Base-by-base conservation (phyloP, 2,113 vertebrate genomes). In the Chamaetylas fuelleborni region DNA sequence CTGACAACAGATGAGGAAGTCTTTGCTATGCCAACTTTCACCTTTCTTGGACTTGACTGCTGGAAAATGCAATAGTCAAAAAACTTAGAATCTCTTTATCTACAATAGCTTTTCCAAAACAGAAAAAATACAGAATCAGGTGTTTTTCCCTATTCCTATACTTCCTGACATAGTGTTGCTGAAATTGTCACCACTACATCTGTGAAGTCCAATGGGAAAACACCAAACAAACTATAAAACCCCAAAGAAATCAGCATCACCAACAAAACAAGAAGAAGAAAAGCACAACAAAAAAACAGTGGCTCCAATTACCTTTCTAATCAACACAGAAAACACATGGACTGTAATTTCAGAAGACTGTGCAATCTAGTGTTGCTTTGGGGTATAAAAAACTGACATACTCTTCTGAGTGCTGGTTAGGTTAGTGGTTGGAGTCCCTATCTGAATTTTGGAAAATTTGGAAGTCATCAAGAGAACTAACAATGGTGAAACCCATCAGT, bases 371-470 rank as follows among this genome's bases (percentile, higher is more conserved):
- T 20, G 48, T n/a, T 86, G 57, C 47, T 86, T 71, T 70, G 31
- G 42, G 36, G 48, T 20, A 34, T 8, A 70, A 77, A 51, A 34
- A n/a, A 8, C 43, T 20, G 1, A 78, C 53, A 38, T 43, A 34
- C 9, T 42, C n/a, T 47, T 65, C n/a, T 34, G 42, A 70, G 67
- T 16, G 28, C n/a, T 70, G 33, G 60, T 38, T 24, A 65, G 23
- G 50, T 47, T 50, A 20, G 36, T 6, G 11, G 24, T 58, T 8
- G 6, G 61, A 61, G 14, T 58, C 19, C 0, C 0, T 9, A 1
- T 45, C 47, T 29, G 33, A 17, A 91, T 64, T 56, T 17, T 57
- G 36, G 50, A 57, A 36, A 56, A 73, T 38, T 5, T 66, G 33
- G 15, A 79, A 66, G 26, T 24, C 53, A 62, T 20, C 28, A 72